Evolutionary conservation across 2,113 vertebrate species (phyloP), one percentile per base, ranked within the genome.

Genomic region (Gallinago jamesoni): DNA sequence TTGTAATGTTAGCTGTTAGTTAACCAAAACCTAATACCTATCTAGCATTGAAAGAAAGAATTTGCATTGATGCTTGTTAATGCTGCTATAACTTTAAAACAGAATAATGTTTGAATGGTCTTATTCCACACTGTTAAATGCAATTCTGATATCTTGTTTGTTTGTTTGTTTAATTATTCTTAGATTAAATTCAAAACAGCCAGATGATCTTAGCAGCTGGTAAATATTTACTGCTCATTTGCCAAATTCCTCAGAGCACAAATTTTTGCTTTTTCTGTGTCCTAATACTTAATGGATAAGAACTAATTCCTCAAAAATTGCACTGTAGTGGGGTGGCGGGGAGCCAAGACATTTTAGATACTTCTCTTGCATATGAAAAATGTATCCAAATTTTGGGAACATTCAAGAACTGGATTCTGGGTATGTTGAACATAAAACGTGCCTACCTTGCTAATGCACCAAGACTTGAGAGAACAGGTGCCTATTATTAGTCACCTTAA

Each of bases 151-250:
- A 66, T 84, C 89, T 66, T 78, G 83, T 18, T 91, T 93, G 89
- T 81, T 87, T 82, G 52, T 94, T 95, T 94, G 52, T 84, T 96
- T 89, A 95, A 95, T 94, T 95, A 92, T 93, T 75, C n/a, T 94
- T 94, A 95, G 92, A 95, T 95, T 95, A 93, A 94, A 94, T 94
- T 96, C 66, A 79, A 92, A 94, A 53, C 90, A 94, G 67, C 86
- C 92, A 94, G 92, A 84, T 94, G 91, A 96, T 96, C 74, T 80
- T 93, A 94, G 70, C 96, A 96, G 91, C 94, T 96, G 95, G 89
- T 96, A 91, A 96, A 92, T 96, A 96, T 96, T 97, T 96, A 96
- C 91, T 94, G 70, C 78, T 95, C 67, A 74, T 95, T 94, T 96
- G 84, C 89, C 64, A 95, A 48, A 94, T 89, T 94, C 89, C 94